Percentiles rank a stretch among this genome's conserved stretches.
These are phyloP conservation scores for Aramus guarauna DNA, from an alignment of 2,113 vertebrate genomes.

Conservation along the genomic window DNA sequence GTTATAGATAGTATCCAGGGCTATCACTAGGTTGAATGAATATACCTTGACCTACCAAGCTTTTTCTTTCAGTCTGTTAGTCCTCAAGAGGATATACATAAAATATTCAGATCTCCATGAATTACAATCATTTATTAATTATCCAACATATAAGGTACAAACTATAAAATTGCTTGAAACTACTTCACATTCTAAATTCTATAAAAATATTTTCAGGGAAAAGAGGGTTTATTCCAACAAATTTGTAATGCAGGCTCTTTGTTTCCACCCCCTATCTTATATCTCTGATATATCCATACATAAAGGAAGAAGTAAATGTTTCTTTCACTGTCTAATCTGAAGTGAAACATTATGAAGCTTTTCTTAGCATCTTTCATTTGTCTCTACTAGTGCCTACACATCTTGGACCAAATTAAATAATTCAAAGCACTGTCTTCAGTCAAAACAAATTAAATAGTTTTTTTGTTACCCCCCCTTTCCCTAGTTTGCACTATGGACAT, in stretches of 20 bases:
- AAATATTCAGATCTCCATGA: background rate
- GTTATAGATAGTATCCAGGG: constrained; percentile 15
- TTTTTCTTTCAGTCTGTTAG: constrained; percentile 38
- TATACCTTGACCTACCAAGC: constrained; percentile 3
- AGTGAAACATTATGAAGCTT: background rate
- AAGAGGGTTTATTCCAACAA: background rate
- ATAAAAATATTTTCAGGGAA: background rate
- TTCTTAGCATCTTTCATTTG: background rate
- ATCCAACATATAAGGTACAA: background rate
- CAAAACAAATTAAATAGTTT: background rate
- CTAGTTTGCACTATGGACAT: background rate
- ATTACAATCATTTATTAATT: background rate
- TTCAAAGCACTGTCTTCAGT: background rate
- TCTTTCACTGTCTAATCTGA: background rate
- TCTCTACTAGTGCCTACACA: background rate
- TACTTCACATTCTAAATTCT: background rate
- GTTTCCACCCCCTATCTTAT: background rate
- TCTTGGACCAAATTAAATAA: background rate
- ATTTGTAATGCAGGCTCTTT: background rate
- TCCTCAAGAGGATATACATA: background rate
- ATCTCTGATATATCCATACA: background rate
- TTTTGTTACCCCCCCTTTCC: background rate
- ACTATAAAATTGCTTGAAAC: background rate
- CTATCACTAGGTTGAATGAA: constrained; percentile 16
- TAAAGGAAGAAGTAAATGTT: background rate